Base-by-base conservation (phyloP, 2,888 invertebrate genomes). In the Neoascia interrupta region DNA sequence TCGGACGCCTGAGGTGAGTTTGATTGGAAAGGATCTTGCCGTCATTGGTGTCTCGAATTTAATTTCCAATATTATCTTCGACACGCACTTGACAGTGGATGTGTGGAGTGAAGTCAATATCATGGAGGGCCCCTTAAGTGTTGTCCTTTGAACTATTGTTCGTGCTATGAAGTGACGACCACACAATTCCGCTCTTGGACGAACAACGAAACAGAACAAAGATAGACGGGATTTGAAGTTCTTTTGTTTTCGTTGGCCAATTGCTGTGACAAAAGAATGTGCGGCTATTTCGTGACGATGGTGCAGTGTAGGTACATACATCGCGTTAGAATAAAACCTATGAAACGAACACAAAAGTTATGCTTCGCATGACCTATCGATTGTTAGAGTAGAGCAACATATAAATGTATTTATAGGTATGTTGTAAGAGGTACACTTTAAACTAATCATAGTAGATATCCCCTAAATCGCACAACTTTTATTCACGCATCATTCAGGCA, bases 51-150 rank as follows among this genome's bases (percentile, higher is more conserved):
- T 58, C 69, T 63, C 76, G 72, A 70, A 43, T 70, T 69, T 66
- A 76, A 66, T 76, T 76, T 76, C 58, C 64, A 76, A 70, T 70
- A 70, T 72, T 70, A 76, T 76, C 76, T 58, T 70, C 53, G 76
- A 53, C 64, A 76, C 64, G 76, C 76, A 76, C 76, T 76, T 76
- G 76, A 66, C 23, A 36, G 68, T 18, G 11, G 26, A 26, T 5
- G 26, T 4, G 23, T 45, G 28, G 45, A 43, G 51, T 11, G 34
- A 53, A 76, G 60, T 66, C 76, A 76, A 76, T 76, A 76, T 53
- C 60, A 54, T 58, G n/a, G 53, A 76, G 64, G 64, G 70, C 53
- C 64, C 70, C 64, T 66, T 70, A 64, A 76, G 58, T 70, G 64
- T 58, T 69, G 28, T 64, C 47, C 51, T 64, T 28, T 60, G 58